Base-by-base conservation (phyloP, 1,140 invertebrate species). In the Dendrolimus punctatus region DNA sequence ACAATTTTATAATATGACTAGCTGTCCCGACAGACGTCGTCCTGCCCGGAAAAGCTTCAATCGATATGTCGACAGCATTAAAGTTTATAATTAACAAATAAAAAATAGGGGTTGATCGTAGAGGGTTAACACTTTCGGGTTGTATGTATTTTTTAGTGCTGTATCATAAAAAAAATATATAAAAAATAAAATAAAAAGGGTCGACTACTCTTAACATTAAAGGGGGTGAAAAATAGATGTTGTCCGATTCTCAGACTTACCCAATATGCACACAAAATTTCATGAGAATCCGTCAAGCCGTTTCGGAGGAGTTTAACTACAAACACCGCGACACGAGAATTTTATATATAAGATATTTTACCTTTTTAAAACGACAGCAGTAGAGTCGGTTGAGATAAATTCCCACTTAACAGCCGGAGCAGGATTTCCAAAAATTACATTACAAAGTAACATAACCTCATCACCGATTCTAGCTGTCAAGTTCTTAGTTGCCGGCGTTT, bases 361-460 rank as follows among this genome's bases (percentile, higher is more conserved):
- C 75, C 64, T 68, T 6, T 47, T 49, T 10, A 78, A 49, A 38
- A 69, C 54, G 6, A 55, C 63, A 4, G 60, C 60, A 38, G 55
- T 58, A 9, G 60, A 70, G 45, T 67, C 66, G 2, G 54, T 23
- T 0, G 72, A 51, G 39, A 70, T 66, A 38, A 68, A 77, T 49
- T 73, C 60, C 77, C 77, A 80, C 48, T 58, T 68, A 1, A 65
- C 63, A 0, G 57, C 37, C 1, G 77, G 73, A 5, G 57, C 54
- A 6, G 77, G 77, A 8, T 68, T 66, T 2, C 71, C 77, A 8
- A 36, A 65, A 5, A 39, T 41, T 4, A 77, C 59, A 23, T 67
- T 61, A 43, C 77, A 80, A 0, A 46, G n/a, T 6, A 80, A 43
- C 4, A 44, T 43, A 5, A 75, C 8, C 6, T 53, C 58, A 0